Base-by-base conservation (phyloP, 2,888 invertebrate species). In the Ophioninae sp. region DNA sequence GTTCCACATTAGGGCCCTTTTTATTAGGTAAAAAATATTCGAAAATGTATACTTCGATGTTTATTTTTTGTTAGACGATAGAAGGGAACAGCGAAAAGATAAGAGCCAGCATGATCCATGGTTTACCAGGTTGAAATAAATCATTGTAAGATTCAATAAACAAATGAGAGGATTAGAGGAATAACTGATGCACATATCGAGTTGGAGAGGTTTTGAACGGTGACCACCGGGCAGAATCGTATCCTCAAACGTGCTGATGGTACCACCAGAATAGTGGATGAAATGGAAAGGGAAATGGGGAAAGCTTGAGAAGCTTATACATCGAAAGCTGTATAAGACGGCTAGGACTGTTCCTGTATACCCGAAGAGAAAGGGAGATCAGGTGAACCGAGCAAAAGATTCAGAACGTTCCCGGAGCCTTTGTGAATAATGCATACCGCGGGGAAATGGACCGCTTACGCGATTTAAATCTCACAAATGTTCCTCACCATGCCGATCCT, bases 401-500 rank as follows among this genome's bases (percentile, higher is more conserved):
- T 91, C 89, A 89, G 88, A 87, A 86, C 89, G 86, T 88, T 86
- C 87, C 87, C 83, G 85, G 86, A 88, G 86, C 86, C 87, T 81
- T 72, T 83, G 90, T 92, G 92, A 92, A 92, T 92, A 92, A 92
- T 92, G 91, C 90, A 92, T 91, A 88, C 86, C 88, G 87, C 81
- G 87, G 89, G 90, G 91, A 92, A 92, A 91, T 91, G 91, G 91
- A 91, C 30, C 92, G 91, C 91, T 92, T 90, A 90, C 89, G 87
- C 90, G 92, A 92, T 91, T 91, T 91, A 91, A 91, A 92, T 92
- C 91, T 91, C 91, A 91, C 91, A 91, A 92, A 92, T 91, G 91
- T 89, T 75, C 78, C 79, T 39, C 56, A 65, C 81, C 50, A 13
- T 17, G 6, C 17, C 50, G 50, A 56, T 65, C 64, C 69, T n/a